Evolutionary conservation across 2,113 vertebrate genomes (phyloP).

Genomic region (Myrmophylax atrothorax): DNA sequence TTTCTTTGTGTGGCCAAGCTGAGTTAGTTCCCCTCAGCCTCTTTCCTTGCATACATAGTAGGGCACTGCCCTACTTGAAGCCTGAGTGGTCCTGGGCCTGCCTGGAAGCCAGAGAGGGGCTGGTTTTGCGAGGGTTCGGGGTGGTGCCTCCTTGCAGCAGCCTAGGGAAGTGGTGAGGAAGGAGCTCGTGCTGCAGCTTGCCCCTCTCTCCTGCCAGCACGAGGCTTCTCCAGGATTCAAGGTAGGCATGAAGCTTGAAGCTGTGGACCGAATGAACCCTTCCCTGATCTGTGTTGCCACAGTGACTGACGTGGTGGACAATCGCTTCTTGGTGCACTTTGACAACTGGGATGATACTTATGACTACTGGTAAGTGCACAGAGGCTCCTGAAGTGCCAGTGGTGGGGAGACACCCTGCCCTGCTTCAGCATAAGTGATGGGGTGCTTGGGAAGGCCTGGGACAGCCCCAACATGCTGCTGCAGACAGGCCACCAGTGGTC

Average conservation of each 20-base stretch:
- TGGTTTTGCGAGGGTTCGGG: background rate
- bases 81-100: background rate
- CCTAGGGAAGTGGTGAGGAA: background rate
- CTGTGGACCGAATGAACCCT: slow-evolving; percentile 97
- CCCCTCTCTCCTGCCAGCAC: slow-evolving; percentile 68
- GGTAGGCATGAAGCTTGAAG: slow-evolving; percentile 96
- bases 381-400: background rate
- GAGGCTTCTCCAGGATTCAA: slow-evolving; percentile 85
- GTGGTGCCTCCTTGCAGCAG: background rate
- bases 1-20: background rate
- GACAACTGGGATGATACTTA: slow-evolving; percentile 99
- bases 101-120: background rate
- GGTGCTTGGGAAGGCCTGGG: background rate
- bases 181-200: background rate
- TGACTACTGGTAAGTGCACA: slow-evolving; percentile 89
- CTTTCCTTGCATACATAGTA: background rate
- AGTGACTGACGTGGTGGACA: slow-evolving; percentile 91
- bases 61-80: background rate
- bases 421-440: background rate
- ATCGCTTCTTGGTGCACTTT: slow-evolving; percentile 96
- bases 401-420: background rate
- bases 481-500: background rate
- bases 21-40: background rate
- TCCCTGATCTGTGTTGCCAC: slow-evolving; percentile 97
- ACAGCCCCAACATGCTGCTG: background rate